A percentile compares a stretch with the other conserved stretches of the same genome.
These are phyloP conservation scores for Tamandua tetradactyla DNA, from an alignment of 2,797 vertebrate genomes.

Conservation along the genomic window DNA sequence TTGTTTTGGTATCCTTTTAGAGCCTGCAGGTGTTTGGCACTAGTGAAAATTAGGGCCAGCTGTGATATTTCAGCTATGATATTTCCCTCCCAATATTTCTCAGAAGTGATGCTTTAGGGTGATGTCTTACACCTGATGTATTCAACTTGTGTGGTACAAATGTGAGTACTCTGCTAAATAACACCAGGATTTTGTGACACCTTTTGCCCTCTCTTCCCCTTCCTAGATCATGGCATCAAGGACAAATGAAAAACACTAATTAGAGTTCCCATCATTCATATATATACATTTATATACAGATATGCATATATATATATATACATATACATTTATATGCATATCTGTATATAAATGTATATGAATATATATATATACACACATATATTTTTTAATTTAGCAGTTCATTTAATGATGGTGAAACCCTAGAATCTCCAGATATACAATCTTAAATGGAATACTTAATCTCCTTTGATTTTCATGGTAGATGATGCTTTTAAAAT, in stretches of 20 bases:
- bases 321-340: neutral
- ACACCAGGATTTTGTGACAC: constrained; percentile 55
- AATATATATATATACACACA: too few species aligned
- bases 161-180: constrained; percentile 70
- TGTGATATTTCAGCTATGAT: constrained; percentile 88
- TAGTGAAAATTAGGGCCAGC: constrained; percentile 86
- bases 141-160: constrained; percentile 88
- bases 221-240: constrained; percentile 36
- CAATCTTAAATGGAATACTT: neutral
- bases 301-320: too few species aligned
- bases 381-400: neutral
- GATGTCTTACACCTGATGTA: constrained; percentile 88
- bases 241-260: constrained; percentile 38
- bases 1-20: constrained; percentile 90
- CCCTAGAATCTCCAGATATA: neutral
- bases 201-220: constrained; percentile 13
- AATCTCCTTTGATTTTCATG: constrained; percentile 47
- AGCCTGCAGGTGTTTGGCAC: constrained; percentile 91
- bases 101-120: constrained; percentile 86
- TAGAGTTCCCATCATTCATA: neutral
- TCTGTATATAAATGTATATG: too few species aligned
- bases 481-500: constrained; percentile 59
- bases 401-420: constrained; percentile 13
- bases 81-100: constrained; percentile 87
- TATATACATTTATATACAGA: neutral